Evolutionary conservation across 2,113 vertebrate species (phyloP), one percentile per base, ranked within the genome.

Genomic region (Nycticebus coucang): DNA sequence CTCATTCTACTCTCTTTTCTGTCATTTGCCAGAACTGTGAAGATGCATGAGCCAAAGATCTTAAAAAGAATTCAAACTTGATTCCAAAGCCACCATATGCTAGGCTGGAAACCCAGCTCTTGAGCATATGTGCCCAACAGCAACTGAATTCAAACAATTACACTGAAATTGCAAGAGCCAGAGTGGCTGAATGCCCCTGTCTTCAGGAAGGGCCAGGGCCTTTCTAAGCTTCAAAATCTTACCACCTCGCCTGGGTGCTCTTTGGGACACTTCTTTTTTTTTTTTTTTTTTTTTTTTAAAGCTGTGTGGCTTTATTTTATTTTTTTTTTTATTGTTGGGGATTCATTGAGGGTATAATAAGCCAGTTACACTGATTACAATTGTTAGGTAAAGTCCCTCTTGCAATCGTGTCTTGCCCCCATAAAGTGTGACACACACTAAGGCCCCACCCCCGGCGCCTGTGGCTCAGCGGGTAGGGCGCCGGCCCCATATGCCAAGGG

Each of bases 21-120:
- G 83, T 88, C 80, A 85, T 89, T 96, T 96, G 69, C 68, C 84
- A 97, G 86, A 97, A 84, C 86, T 86, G 68, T 7, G 33, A 94
- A 96, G 55, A 82, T 50, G 41, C 57, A 75, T 1, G 69, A 96
- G 96, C 89, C 83, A 96, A 95, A 33, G 33, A 94, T 87, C 57
- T 97, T 95, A 89, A 95, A 95, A 96, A 94, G 86, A 91, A 97
- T 87, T n/a, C 66, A 80, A 84, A 91, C 45, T 96, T 87, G 84
- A 60, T 94, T 97, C 93, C 95, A 97, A 95, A 95, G 79, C 92
- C 9, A 77, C 94, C 97, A 95, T 98, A 97, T 98, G 97, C 41
- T 96, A 53, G 30, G 33, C 77, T 82, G 62, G 74, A 97, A 97
- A 90, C 62, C 72, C 82, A 94, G 57, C 80, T 85, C 80, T 50